Evolutionary conservation across 2,113 vertebrate genomes (phyloP).

Genomic region (Amia ocellicauda): DNA sequence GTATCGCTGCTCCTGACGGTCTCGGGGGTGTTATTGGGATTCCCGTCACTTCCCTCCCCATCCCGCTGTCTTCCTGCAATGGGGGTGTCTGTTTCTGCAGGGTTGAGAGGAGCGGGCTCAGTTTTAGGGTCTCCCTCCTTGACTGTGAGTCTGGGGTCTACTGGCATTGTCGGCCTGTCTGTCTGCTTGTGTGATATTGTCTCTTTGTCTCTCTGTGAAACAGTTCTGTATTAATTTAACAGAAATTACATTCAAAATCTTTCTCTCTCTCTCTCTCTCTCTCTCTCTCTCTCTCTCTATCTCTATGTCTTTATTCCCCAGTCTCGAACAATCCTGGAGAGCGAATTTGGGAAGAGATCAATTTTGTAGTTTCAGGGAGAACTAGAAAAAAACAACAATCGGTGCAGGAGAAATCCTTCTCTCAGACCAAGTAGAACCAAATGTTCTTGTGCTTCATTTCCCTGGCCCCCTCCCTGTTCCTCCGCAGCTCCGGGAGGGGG

Average conservation of each 20-base stretch:
- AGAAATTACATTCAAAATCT: not conserved
- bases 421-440: too few species aligned
- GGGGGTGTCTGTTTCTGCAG: constrained; percentile 17
- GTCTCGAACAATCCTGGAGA: constrained; percentile 39
- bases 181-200: not conserved
- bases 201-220: constrained; percentile 21
- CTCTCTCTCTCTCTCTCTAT: not conserved
- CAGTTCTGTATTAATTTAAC: constrained; percentile 30
- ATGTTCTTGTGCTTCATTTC: too few species aligned
- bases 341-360: constrained; percentile 45
- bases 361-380: constrained; percentile 41
- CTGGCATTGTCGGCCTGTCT: not conserved
- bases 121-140: constrained; percentile 42
- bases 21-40: not conserved
- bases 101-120: constrained; percentile 19
- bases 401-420: constrained; percentile 24
- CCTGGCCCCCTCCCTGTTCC: too few species aligned
- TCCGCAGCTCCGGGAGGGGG: too few species aligned
- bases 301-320: constrained; percentile 22
- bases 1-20: not conserved
- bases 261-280: constrained; percentile 3
- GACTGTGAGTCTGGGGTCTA: constrained; percentile 7
- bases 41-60: not conserved
- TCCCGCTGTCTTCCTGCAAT: not conserved
- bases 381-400: constrained; percentile 44